Conservation (phyloP, 2,888 invertebrate species). For the Chrysina gloriosa region DNA sequence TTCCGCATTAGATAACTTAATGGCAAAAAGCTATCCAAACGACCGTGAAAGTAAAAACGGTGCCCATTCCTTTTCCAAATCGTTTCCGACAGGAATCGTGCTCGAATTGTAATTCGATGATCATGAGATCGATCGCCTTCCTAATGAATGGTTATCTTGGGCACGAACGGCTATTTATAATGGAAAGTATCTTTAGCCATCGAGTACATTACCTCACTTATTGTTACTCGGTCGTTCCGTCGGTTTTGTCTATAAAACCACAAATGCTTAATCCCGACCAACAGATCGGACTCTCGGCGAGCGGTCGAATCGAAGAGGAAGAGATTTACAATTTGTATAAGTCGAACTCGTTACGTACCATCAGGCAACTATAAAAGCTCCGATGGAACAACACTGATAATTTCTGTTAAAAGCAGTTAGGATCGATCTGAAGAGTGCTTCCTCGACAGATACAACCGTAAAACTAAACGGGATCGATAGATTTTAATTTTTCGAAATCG, state of each 20-base stretch:
- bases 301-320: background rate
- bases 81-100: background rate
- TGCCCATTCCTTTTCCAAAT: background rate
- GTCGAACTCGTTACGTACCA: constrained; percentile 18
- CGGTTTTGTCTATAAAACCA: constrained; percentile 8
- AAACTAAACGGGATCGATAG: constrained; percentile 6
- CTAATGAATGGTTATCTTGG: constrained; percentile 26
- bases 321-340: constrained; percentile 9
- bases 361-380: constrained; percentile 11
- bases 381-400: constrained; percentile 3
- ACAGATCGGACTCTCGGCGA: constrained; percentile 11
- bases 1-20: no score
- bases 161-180: constrained; percentile 14
- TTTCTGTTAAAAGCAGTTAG: constrained; percentile 26
- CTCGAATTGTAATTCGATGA: constrained; percentile 3
- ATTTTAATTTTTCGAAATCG: constrained; percentile 3
- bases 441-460: background rate
- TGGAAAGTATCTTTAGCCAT: constrained; percentile 14
- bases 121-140: constrained; percentile 3
- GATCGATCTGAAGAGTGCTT: background rate
- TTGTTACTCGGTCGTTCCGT: no score
- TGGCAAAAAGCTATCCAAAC: no score
- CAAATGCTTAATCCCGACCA: constrained; percentile 9
- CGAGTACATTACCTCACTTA: background rate
- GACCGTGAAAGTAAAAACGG: no score